A percentile compares a stretch with the other conserved stretches of the same genome.
Conservation (phyloP, 1,140 invertebrate species). For the Conopomorpha cramerella region DNA sequence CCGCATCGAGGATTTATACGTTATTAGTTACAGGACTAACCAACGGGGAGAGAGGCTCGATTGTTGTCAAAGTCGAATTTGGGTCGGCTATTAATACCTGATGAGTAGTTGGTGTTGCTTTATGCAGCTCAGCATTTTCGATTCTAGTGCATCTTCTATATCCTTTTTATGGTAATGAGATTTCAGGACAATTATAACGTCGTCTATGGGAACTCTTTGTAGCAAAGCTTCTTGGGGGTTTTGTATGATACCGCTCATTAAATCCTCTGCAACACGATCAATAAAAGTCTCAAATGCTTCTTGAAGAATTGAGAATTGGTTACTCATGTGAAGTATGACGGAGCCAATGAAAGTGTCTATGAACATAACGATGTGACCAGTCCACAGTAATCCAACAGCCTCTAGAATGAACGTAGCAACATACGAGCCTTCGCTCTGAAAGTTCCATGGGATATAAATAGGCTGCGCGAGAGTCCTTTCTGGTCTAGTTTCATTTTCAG, state of each 20-base stretch:
- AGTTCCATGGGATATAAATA: slow-evolving; percentile 44
- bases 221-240: too few relatives aligned
- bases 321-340: slow-evolving; percentile 44
- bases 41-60: too few relatives aligned
- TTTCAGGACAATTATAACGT: slow-evolving; percentile 19
- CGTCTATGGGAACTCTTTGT: slow-evolving; percentile 5
- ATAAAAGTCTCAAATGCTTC: slow-evolving; percentile 42
- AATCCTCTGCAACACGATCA: slow-evolving; percentile 21
- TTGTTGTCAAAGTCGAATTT: too few relatives aligned
- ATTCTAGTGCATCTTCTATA: slow-evolving; percentile 27
- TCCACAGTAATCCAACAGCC: slow-evolving; percentile 44
- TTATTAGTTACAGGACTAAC: too few relatives aligned
- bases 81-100: slow-evolving; percentile 20
- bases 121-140: slow-evolving; percentile 22
- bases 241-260: too few relatives aligned
- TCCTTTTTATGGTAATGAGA: slow-evolving; percentile 17
- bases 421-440: slow-evolving; percentile 26
- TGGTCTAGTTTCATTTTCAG: slow-evolving; percentile 18
- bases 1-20: too few relatives aligned
- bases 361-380: slow-evolving; percentile 47
- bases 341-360: slow-evolving; percentile 47
- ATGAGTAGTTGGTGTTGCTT: slow-evolving; percentile 39
- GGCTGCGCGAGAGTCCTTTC: slow-evolving; percentile 33
- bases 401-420: slow-evolving; percentile 36
- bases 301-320: slow-evolving; percentile 33